These are phyloP conservation scores for Caenorhabditis wallacei DNA, from an alignment of 2,888 invertebrate genomes.

Conservation along the genomic window DNA sequence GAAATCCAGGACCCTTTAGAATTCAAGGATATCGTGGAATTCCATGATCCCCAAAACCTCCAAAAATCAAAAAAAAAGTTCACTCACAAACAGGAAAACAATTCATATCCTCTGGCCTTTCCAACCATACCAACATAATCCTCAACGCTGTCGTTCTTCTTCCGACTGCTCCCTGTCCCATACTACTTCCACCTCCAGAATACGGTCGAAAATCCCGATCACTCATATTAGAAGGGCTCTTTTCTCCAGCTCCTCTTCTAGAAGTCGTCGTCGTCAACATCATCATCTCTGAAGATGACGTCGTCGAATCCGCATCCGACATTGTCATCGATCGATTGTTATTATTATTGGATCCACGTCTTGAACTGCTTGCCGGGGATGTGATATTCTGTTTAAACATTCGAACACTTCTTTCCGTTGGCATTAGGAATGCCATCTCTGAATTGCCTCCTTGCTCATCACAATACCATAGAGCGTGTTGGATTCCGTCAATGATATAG, in stretches of 20 bases:
- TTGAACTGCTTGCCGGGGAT: slow-evolving; percentile 70
- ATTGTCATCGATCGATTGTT: slow-evolving; percentile 56
- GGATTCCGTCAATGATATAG: slow-evolving; percentile 80
- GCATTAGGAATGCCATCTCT: slow-evolving; percentile 96
- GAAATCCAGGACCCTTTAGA: no score
- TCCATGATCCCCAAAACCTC: no score
- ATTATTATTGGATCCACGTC: slow-evolving; percentile 67
- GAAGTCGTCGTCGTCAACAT: slow-evolving; percentile 29
- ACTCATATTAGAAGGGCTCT: slow-evolving; percentile 62
- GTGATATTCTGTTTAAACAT: slow-evolving; percentile 74
- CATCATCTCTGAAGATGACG: slow-evolving; percentile 21
- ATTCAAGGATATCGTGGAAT: no score
- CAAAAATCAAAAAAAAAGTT: no score
- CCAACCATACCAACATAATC: slow-evolving; percentile 93
- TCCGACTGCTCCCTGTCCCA: slow-evolving; percentile 60
- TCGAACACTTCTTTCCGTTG: slow-evolving; percentile 84
- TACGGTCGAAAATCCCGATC: slow-evolving; percentile 69
- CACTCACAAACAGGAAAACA: slow-evolving; percentile 87
- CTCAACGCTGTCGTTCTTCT: slow-evolving; percentile 83
- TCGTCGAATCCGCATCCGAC: no score
- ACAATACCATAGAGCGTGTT: slow-evolving; percentile 78
- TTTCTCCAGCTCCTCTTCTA: slow-evolving; percentile 49
- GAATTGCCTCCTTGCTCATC: slow-evolving; percentile 65
- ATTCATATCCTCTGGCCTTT: slow-evolving; percentile 94
- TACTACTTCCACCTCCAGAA: slow-evolving; percentile 62